Percentiles rank a stretch among this genome's conserved stretches.
Evolutionary conservation across 2,888 invertebrate genomes (phyloP).

Genomic region (Sarcophaga variegata): DNA sequence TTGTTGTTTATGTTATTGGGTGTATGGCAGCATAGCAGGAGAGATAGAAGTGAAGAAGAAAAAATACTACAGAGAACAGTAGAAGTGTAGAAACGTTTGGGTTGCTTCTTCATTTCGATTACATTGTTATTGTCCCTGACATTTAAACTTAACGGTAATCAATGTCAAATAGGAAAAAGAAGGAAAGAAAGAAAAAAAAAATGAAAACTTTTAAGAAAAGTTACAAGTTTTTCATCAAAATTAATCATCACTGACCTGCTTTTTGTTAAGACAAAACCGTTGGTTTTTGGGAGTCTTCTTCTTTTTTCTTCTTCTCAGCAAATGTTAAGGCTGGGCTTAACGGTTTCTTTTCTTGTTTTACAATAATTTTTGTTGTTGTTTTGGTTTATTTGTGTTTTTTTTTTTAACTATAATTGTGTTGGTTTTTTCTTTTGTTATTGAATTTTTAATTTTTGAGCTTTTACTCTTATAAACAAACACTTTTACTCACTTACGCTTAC

Average conservation of each 20-base stretch:
- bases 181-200: constrained; percentile 11
- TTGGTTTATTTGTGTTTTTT: background rate
- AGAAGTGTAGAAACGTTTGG: too few species aligned
- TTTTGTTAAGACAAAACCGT: constrained; percentile 27
- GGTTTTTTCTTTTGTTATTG: too few species aligned
- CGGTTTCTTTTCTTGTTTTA: background rate
- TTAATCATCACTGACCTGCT: constrained; percentile 57
- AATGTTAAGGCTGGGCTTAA: too few species aligned
- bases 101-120: background rate
- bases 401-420: constrained; percentile 3
- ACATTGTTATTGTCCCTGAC: constrained; percentile 68
- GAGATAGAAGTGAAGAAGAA: too few species aligned
- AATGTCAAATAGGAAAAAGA: constrained; percentile 59
- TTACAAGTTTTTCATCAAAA: constrained; percentile 5
- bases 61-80: too few species aligned
- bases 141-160: constrained; percentile 70
- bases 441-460: background rate
- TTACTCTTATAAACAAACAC: too few species aligned
- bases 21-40: too few species aligned
- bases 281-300: background rate
- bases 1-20: too few species aligned
- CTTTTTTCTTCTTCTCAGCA: background rate
- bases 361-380: background rate
- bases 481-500: background rate
- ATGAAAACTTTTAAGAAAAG: background rate